Evolutionary conservation across 2,113 vertebrate species (phyloP).

Genomic region (Garra rufa): DNA sequence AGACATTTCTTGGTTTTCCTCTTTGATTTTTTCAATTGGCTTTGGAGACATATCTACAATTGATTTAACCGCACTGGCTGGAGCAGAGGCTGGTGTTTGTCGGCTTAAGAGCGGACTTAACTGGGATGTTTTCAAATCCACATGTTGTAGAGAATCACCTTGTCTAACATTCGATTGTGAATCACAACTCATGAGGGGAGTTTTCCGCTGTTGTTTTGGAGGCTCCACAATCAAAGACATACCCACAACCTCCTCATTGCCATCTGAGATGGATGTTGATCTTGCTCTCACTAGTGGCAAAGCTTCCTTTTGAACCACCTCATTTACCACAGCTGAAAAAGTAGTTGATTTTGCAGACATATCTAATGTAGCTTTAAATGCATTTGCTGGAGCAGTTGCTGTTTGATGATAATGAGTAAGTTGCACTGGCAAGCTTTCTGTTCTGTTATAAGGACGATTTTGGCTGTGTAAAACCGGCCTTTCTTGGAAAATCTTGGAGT

Average conservation of each 20-base stretch:
- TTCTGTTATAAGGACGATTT: background rate
- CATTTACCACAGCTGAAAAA: constrained; percentile 8
- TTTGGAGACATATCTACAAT: constrained; percentile 37
- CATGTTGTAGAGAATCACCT: background rate
- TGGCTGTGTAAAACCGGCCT: constrained; percentile 36
- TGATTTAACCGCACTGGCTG: constrained; percentile 27
- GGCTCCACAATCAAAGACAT: constrained; percentile 68
- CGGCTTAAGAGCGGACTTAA: background rate
- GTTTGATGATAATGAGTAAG: constrained; percentile 15
- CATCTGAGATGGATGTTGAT: constrained; percentile 52
- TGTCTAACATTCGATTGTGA: background rate
- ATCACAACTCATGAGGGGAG: constrained; percentile 32
- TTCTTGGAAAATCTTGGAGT: constrained; percentile 30
- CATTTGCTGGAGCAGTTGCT: constrained; percentile 66
- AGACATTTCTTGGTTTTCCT: constrained; percentile 6
- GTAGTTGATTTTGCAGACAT: constrained; percentile 66
- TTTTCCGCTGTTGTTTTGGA: constrained; percentile 37
- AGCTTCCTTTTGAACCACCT: constrained; percentile 51
- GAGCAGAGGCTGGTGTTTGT: constrained; percentile 15
- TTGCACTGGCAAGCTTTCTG: constrained; percentile 37
- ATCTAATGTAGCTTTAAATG: constrained; percentile 64
- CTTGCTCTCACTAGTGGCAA: constrained; percentile 64
- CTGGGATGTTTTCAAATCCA: background rate
- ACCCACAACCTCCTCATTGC: constrained; percentile 58
- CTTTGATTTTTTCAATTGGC: background rate